phyloP scores from a whole-genome alignment of 2,797 vertebrate genomes.

The Scolopax rusticola region DNA sequence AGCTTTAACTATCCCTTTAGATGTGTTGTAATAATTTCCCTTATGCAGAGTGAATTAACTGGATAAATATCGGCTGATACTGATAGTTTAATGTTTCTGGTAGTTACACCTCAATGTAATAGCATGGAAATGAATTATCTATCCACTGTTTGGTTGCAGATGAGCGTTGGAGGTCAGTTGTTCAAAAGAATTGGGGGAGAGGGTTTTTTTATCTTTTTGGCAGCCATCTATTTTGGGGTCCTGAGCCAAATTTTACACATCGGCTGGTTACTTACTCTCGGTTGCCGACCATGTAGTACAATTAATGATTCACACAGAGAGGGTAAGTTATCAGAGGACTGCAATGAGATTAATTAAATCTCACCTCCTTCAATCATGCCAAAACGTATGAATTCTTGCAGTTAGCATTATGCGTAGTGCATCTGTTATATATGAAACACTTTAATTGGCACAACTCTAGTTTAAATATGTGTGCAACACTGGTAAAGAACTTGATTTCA shows the following conservation, averaged over 20 bases:
- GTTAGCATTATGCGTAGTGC: neutral
- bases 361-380: conserved; percentile 20
- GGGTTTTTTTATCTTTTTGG: neutral
- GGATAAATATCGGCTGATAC: conserved; percentile 74
- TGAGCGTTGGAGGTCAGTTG: conserved; percentile 51
- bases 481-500: conserved; percentile 1
- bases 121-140: conserved; percentile 82
- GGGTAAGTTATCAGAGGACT: conserved; percentile 9
- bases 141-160: conserved; percentile 65
- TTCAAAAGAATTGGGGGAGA: conserved; percentile 40
- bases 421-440: conserved; percentile 19
- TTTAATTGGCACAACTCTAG: neutral
- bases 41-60: conserved; percentile 77
- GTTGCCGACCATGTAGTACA: conserved; percentile 44
- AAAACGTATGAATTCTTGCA: neutral
- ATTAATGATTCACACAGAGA: conserved; percentile 22
- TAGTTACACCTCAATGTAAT: conserved; percentile 79
- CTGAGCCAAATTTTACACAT: conserved; percentile 50
- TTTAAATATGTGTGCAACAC: conserved; percentile 20
- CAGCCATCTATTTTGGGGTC: conserved; percentile 41
- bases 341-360: conserved; percentile 7
- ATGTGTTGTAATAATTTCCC: conserved; percentile 73
- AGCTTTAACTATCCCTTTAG: conserved; percentile 82
- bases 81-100: conserved; percentile 77
- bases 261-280: conserved; percentile 8